Evolutionary conservation across 2,888 invertebrate genomes (phyloP), one percentile per base, ranked within the genome.

Genomic region (Drosophila koepferae): DNA sequence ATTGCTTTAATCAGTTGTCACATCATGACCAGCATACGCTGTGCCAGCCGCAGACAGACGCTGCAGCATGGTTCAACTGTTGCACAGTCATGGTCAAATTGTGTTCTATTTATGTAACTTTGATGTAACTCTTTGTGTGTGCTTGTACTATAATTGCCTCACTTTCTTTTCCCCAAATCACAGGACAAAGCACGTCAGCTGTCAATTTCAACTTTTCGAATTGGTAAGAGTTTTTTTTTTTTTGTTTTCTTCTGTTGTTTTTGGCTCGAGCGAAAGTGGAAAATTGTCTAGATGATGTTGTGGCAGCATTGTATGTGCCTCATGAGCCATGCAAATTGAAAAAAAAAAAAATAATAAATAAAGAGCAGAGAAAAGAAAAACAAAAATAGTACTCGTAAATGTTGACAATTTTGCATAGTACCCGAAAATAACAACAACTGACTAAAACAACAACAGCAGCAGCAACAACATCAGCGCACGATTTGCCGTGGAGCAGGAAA

Each of bases 401-500:
- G 85, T 84, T 87, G 82, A 83, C 85, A 83, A 79, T 84, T 82
- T 82, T 51, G 66, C 65, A 65, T 53, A 77, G 77, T 60, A 41
- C 48, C 65, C 74, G 38, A 79, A 77, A 77, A 79, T 62, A 58
- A 62, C 60, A 72, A 41, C 62, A 62, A 16, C 53, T 43, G 23
- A 40, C 46, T 5, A 14, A 6, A 59, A 16, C 49, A 53, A 9
- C n/a, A 54, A n/a, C 43, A 44, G 16, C 48, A 49, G 14, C 59
- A 63, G 23, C 16, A 28, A 46, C 60, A 73, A 62, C 65, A 73
- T 36, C 56, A 44, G 16, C 54, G 72, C 86, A 86, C 86, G 86
- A 82, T 81, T 87, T 78, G 59, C 79, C 48, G 80, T 63, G 56
- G 69, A 85, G 84, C 84, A 85, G 84, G 84, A 85, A 85, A 85